phyloP scores from a whole-genome alignment of 1,140 invertebrate species.

The Drosophila sucinea region DNA sequence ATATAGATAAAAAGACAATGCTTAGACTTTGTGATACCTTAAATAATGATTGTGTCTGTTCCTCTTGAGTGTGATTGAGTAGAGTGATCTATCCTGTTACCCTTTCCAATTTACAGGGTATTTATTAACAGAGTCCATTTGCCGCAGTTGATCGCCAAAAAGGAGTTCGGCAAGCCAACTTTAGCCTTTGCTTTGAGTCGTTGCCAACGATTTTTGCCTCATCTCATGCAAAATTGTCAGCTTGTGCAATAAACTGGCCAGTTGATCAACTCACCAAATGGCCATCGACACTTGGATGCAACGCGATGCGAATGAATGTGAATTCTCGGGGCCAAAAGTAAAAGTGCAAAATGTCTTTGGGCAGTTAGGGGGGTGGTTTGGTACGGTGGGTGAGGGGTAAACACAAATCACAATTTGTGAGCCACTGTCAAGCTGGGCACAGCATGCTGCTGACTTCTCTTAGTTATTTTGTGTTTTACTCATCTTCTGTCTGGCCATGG shows the following conservation, averaged over 20 bases:
- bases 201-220: slow-evolving; percentile 48
- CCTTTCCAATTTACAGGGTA: background rate
- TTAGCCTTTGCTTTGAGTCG: slow-evolving; percentile 63
- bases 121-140: slow-evolving; percentile 12
- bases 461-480: slow-evolving; percentile 33
- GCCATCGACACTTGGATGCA: slow-evolving; percentile 24
- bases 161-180: slow-evolving; percentile 63
- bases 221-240: slow-evolving; percentile 61
- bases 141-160: slow-evolving; percentile 3
- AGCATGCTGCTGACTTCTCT: slow-evolving; percentile 32
- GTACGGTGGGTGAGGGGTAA: slow-evolving; percentile 22
- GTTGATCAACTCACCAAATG: slow-evolving; percentile 48
- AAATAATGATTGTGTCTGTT: background rate
- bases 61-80: too few species aligned
- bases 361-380: slow-evolving; percentile 7
- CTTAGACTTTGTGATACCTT: background rate
- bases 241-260: slow-evolving; percentile 55
- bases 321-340: slow-evolving; percentile 50
- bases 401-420: slow-evolving; percentile 36
- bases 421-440: slow-evolving; percentile 34
- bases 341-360: slow-evolving; percentile 50
- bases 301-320: slow-evolving; percentile 23
- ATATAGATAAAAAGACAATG: background rate
- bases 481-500: slow-evolving; percentile 55
- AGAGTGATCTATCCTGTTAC: too few species aligned